phyloP scores from a whole-genome alignment of 1,140 invertebrate genomes.

The Idris sp. region DNA sequence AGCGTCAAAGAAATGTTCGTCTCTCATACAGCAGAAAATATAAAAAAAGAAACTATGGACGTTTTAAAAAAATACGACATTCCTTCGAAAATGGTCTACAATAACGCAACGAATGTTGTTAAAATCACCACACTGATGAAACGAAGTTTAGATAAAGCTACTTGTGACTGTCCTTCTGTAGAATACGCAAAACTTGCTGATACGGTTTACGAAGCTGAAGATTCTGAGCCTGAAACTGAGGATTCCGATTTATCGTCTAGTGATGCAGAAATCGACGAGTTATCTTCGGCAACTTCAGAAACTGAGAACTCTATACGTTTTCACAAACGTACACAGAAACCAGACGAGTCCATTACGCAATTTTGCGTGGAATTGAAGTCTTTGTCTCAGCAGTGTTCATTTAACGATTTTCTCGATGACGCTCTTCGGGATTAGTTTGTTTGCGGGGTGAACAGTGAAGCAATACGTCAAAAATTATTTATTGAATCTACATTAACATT shows the following conservation, averaged over 20 bases:
- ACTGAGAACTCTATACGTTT: too few species aligned
- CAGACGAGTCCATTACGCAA: neutral
- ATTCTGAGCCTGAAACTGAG: too few species aligned
- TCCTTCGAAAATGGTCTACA: neutral
- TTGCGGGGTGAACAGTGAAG: too few species aligned
- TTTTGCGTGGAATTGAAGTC: neutral
- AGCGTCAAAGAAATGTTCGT: neutral
- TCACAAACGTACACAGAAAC: conserved; percentile 2
- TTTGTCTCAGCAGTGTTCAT: neutral
- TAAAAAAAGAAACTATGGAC: neutral
- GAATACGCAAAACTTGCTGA: too few species aligned
- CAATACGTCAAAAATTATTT: neutral
- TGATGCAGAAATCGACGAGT: too few species aligned
- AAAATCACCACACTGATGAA: neutral
- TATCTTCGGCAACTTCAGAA: too few species aligned
- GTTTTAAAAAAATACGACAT: neutral
- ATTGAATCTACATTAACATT: neutral
- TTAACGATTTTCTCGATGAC: too few species aligned
- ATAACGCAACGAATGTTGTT: conserved; percentile 2
- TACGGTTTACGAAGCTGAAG: too few species aligned
- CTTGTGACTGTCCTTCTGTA: too few species aligned
- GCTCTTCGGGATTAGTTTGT: too few species aligned
- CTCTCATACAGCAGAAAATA: neutral
- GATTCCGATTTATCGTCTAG: too few species aligned
- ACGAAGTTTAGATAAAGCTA: too few species aligned